phyloP scores from a whole-genome alignment of 2,888 invertebrate genomes.

The Drosophila subsilvestris region DNA sequence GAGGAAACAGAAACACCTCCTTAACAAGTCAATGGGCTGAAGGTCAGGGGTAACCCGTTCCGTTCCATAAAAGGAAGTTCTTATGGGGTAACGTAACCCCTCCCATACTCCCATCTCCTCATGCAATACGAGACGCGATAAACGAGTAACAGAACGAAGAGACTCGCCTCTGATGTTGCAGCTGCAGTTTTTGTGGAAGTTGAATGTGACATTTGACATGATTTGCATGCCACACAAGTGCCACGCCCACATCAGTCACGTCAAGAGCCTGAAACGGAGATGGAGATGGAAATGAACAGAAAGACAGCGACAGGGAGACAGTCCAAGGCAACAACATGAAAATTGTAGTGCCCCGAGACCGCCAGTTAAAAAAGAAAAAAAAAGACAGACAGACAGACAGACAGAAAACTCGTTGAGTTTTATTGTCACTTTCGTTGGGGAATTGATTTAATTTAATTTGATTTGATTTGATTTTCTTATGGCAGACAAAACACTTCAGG shows the following conservation, averaged over 20 bases:
- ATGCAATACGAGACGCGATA: not conserved
- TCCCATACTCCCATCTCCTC: not conserved
- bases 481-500: constrained; percentile 16
- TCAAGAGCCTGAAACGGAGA: constrained; percentile 23
- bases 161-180: constrained; percentile 29
- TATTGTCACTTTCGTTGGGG: constrained; percentile 69
- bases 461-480: constrained; percentile 38
- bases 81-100: constrained; percentile 7
- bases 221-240: constrained; percentile 74
- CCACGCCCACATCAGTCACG: constrained; percentile 74
- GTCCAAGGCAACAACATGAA: constrained; percentile 29
- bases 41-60: constrained; percentile 58
- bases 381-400: constrained; percentile 17
- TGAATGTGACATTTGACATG: constrained; percentile 77
- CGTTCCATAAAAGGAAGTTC: constrained; percentile 42
- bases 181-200: constrained; percentile 54
- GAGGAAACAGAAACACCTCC: constrained; percentile 28
- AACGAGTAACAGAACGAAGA: constrained; percentile 1
- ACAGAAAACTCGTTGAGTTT: constrained; percentile 69
- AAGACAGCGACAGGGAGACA: constrained; percentile 1
- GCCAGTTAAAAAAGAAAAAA: constrained; percentile 22
- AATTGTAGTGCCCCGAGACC: constrained; percentile 35
- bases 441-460: constrained; percentile 63
- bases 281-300: constrained; percentile 35
- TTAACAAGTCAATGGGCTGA: constrained; percentile 46